These are phyloP conservation scores for Drosophila prostipennis DNA, from an alignment of 2,888 invertebrate species.

Conservation along the genomic window DNA sequence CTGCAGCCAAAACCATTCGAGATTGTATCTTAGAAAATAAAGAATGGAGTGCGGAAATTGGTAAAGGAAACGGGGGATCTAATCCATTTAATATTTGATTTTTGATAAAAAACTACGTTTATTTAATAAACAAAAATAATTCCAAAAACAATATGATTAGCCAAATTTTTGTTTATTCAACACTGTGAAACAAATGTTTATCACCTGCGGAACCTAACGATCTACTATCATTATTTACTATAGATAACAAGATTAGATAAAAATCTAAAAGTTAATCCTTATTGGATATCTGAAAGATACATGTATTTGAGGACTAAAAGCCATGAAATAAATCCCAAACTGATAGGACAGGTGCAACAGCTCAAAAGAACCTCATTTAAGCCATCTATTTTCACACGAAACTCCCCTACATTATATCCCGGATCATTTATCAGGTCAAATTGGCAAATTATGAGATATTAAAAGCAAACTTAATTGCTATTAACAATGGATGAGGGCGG, in stretches of 20 bases:
- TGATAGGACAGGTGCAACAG: neutral
- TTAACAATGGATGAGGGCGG: conserved; percentile 22
- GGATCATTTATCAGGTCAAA: conserved; percentile 16
- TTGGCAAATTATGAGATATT: conserved; percentile 35
- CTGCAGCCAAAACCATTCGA: conserved; percentile 5
- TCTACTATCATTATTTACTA: neutral
- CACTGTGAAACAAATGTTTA: neutral
- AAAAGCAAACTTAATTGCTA: conserved; percentile 30
- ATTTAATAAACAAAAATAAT: too few relatives aligned
- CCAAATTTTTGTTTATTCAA: neutral
- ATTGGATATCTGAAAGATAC: neutral
- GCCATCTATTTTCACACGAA: neutral
- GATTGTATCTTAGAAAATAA: neutral
- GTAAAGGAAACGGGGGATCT: too few relatives aligned
- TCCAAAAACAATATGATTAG: too few relatives aligned
- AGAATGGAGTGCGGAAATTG: neutral
- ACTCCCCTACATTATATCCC: neutral
- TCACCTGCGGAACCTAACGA: neutral
- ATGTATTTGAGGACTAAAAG: neutral
- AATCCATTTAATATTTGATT: too few relatives aligned
- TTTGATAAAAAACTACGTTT: too few relatives aligned
- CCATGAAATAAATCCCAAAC: neutral
- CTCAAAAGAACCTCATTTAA: neutral
- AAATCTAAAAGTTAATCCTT: neutral
- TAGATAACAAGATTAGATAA: conserved; percentile 3